Evolutionary conservation across 2,113 vertebrate genomes (phyloP), one percentile per base, ranked within the genome.

Genomic region (Sphaerodactylus townsendi): DNA sequence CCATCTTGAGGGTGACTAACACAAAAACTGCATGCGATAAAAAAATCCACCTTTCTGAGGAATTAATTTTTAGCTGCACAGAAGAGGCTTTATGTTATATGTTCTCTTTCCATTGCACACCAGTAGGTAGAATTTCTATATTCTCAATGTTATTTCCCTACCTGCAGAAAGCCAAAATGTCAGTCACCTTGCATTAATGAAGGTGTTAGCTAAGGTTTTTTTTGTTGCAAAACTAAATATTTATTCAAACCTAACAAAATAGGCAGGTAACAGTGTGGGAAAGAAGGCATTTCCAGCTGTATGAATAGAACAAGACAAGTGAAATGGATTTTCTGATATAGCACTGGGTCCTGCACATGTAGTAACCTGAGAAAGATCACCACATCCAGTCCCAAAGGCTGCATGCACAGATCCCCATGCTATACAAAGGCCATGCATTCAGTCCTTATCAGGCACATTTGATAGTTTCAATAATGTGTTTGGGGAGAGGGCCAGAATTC

Each of bases 141-240:
- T 84, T 14, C n/a, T 80, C 78, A 89, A 71, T 83, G 28, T 13
- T 35, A 44, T 15, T 46, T 7, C 73, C 82, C 28, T 7, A 79
- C 71, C 77, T 81, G 50, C 72, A 85, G 80, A 80, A 71, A 79
- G 46, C 8, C 7, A 85, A 87, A 83, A 64, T 85, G 44, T 59
- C 74, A 70, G 35, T 90, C 88, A 21, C 1, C 6, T 0, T 4
- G 68, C 15, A 74, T 79, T 91, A 17, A 56, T 76, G 21, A 66
- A n/a, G 78, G 28, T 9, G 17, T 23, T 79, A 41, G 46, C 39
- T 44, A 80, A 73, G 50, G 35, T 70, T 89, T 82, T 64, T 59
- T 83, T 50, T 64, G 28, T 83, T 39, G 82, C 33, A 33, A 80
- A 13, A 9, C 15, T 68, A 71, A 83, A 37, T 66, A 81, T 21